Percentiles rank a stretch among this genome's conserved stretches.
These are phyloP conservation scores for Apamea crenata DNA, from an alignment of 2,888 invertebrate species.

Conservation along the genomic window DNA sequence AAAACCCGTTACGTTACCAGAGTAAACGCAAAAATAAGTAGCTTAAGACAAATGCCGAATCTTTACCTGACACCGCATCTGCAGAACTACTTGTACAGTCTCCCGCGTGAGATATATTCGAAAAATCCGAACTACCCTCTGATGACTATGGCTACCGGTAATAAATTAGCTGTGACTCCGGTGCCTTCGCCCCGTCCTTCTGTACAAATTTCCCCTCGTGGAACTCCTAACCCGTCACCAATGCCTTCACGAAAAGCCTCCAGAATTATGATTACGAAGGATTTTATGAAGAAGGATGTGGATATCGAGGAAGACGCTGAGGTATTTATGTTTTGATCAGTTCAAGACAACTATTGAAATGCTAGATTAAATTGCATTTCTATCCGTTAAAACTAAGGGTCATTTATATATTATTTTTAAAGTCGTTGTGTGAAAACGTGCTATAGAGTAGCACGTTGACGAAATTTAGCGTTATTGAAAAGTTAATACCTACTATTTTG, in stretches of 20 bases:
- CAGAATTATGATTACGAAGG: slow-evolving; percentile 73
- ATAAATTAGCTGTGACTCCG: slow-evolving; percentile 58
- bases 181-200: slow-evolving; percentile 64
- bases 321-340: slow-evolving; percentile 64
- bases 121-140: slow-evolving; percentile 62
- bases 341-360: not conserved
- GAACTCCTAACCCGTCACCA: slow-evolving; percentile 64
- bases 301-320: slow-evolving; percentile 77
- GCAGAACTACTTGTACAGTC: slow-evolving; percentile 63
- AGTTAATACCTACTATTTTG: not conserved
- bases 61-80: slow-evolving; percentile 61
- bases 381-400: not conserved
- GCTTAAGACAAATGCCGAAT: slow-evolving; percentile 64
- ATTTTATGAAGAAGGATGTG: slow-evolving; percentile 80
- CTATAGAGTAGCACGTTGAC: too few relatives aligned
- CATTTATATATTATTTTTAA: not conserved
- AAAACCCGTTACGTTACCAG: slow-evolving; percentile 34
- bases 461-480: not conserved
- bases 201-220: slow-evolving; percentile 52
- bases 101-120: slow-evolving; percentile 57
- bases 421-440: not conserved
- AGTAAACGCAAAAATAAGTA: slow-evolving; percentile 54
- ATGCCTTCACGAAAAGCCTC: slow-evolving; percentile 64
- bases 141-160: slow-evolving; percentile 49
- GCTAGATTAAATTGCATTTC: not conserved